Base-by-base conservation (phyloP, 1,140 invertebrate species). In the Aradophagus sp. region DNA sequence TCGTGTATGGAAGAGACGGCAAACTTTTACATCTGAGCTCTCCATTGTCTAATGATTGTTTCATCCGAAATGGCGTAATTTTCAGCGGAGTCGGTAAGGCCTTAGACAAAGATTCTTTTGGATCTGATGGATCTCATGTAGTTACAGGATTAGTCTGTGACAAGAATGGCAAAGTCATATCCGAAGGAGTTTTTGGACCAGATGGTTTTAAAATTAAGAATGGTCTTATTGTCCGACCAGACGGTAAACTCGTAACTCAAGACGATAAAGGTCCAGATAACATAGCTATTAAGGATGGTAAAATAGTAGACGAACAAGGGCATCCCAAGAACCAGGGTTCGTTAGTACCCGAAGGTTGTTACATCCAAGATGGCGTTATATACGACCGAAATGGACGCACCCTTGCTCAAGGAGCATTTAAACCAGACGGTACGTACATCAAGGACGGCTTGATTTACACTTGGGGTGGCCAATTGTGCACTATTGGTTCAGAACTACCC, bases 81-180 rank as follows among this genome's bases (percentile, higher is more conserved):
- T 84, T 80, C 15, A 80, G 79, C 14, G 62, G 75, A 3, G 32
- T 66, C 0, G 83, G 82, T 0, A 78, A 77, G 29, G 73, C 80
- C 0, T 31, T 86, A 5, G 73, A 77, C 8, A 82, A 76, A 23
- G 79, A 79, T 26, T 59, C 75, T 2, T 84, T 86, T 26, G 80
- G 82, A 10, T 84, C 83, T 0, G 83, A 86, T 34, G 83, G 83
- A 14, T 82, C 84, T 8, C 82, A 84, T 34, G 77, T 84, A 0
- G 77, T 80, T 0, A 76, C 73, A 17, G 84, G 84, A 35, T 58
- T 85, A 3, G 19, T 86, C 26, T 76, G 78, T 16, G 74, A 74
- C 1, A 83, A 78, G 29, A 73, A 83, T 7, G 83, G 83, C 0
- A 79, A 71, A 23, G 67, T 80, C 6, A 68, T 86, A 10, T 44